phyloP scores from a whole-genome alignment of 2,888 invertebrate species.

The Leptothorax acervorum region DNA sequence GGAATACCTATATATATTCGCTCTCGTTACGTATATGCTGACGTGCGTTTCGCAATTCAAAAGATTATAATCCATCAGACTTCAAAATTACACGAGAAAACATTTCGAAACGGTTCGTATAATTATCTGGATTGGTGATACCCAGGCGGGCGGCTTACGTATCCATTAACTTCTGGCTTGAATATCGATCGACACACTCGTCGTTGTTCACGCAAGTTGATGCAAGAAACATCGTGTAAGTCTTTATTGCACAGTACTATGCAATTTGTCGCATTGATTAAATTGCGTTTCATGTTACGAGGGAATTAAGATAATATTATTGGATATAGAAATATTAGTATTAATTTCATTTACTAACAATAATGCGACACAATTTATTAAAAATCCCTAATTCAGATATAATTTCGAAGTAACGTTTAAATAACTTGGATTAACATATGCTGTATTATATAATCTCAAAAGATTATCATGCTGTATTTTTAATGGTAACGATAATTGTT shows the following conservation, averaged over 20 bases:
- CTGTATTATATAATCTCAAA: not conserved
- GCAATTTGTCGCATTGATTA: conserved; percentile 26
- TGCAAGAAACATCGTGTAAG: conserved; percentile 30
- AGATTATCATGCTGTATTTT: not conserved
- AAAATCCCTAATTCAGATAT: not conserved
- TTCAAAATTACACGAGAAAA: conserved; percentile 26
- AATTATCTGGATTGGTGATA: conserved; percentile 38
- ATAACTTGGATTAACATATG: not conserved
- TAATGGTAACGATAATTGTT: not conserved
- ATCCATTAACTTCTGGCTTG: conserved; percentile 16
- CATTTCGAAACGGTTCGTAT: conserved; percentile 31
- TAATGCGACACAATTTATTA: not conserved
- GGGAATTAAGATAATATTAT: not conserved
- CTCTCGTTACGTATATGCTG: not conserved
- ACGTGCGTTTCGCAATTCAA: conserved; percentile 2
- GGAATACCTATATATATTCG: not conserved
- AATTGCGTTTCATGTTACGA: not conserved
- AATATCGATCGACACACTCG: not conserved
- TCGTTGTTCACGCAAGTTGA: conserved; percentile 26
- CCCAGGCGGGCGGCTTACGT: not conserved
- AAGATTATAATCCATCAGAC: conserved; percentile 24
- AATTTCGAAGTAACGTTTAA: not conserved
- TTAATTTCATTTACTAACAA: not conserved
- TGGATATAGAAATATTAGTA: not conserved
- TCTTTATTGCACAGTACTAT: conserved; percentile 26